A percentile compares a stretch with the other conserved stretches of the same genome.
phyloP scores from a whole-genome alignment of 2,888 invertebrate genomes.

The Drosophila picticornis region DNA sequence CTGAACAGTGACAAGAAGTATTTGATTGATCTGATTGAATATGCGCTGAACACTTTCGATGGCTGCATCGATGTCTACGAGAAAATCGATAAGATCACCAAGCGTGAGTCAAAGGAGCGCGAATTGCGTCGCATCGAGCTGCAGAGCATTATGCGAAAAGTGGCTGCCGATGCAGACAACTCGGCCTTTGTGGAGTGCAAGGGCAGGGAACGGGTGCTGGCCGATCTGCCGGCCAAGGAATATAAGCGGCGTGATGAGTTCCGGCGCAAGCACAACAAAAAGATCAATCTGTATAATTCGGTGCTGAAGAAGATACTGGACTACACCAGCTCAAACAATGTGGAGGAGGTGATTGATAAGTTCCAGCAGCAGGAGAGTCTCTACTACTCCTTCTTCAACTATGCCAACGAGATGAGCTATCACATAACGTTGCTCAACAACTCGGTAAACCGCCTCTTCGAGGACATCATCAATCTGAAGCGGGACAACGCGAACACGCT shows the following conservation, averaged over 20 bases:
- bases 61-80: slow-evolving; percentile 83
- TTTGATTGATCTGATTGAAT: slow-evolving; percentile 83
- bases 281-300: slow-evolving; percentile 81
- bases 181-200: slow-evolving; percentile 80
- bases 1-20: slow-evolving; percentile 84
- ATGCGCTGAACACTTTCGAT: slow-evolving; percentile 83
- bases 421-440: slow-evolving; percentile 83
- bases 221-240: slow-evolving; percentile 83
- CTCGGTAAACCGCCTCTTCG: slow-evolving; percentile 79
- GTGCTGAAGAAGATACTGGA: slow-evolving; percentile 82
- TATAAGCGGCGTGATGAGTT: slow-evolving; percentile 82
- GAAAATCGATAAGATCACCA: slow-evolving; percentile 79
- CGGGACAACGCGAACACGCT: slow-evolving; percentile 67
- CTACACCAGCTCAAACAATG: slow-evolving; percentile 75
- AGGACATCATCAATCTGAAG: slow-evolving; percentile 77
- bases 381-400: slow-evolving; percentile 84
- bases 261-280: slow-evolving; percentile 75
- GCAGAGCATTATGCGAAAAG: slow-evolving; percentile 81
- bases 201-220: slow-evolving; percentile 70
- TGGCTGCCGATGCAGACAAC: slow-evolving; percentile 80
- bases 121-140: slow-evolving; percentile 82
- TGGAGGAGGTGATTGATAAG: slow-evolving; percentile 82
- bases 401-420: slow-evolving; percentile 84
- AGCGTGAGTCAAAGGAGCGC: slow-evolving; percentile 75
- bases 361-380: slow-evolving; percentile 84